Base-by-base conservation (phyloP, 2,113 vertebrate species). In the Hyperopisus bebe region DNA sequence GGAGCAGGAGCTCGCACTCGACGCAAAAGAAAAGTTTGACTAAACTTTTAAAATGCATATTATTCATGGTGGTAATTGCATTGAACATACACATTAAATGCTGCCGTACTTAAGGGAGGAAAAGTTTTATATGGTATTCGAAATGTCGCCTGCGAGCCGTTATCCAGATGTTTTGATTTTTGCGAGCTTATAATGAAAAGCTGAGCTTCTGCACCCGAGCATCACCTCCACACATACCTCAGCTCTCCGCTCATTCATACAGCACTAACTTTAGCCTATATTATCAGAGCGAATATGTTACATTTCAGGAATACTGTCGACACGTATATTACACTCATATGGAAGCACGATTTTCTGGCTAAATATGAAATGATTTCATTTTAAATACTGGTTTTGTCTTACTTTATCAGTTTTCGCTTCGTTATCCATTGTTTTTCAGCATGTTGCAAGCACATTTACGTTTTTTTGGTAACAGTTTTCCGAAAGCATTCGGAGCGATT, bases 131-230 rank as follows among this genome's bases (percentile, higher is more conserved):
- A 4, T 44, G 2, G 19, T 19, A 53, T 51, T 35, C 47, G 42
- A 86, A 51, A 35, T 31, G 39, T n/a, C 17, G 85, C 48, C 9
- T 31, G 85, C 85, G 85, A 86, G 48, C 85, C 85, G 85, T 86
- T 86, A 86, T 86, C 82, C 82, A 84, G 82, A 84, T 84, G 82
- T 84, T 84, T 84, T 17, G 80, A 5, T 46, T 44, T 42, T 46
- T 21, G 35, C 80, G 1, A 47, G 42, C 82, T 44, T 47, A 84
- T 39, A 84, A 84, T 84, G 82, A 84, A 84, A 84, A 84, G 70
- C 74, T 80, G 31, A 80, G 35, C 15, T 42, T 80, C 62, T 70
- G 62, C 62, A 70, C n/a, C 27, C 10, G 62, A 70, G 62, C 62
- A 31, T 70, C 62, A 31, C 62, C 62, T 66, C n/a, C 62, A 11